Base-by-base conservation (phyloP, 1,140 invertebrate species). In the Cherax destructor region DNA sequence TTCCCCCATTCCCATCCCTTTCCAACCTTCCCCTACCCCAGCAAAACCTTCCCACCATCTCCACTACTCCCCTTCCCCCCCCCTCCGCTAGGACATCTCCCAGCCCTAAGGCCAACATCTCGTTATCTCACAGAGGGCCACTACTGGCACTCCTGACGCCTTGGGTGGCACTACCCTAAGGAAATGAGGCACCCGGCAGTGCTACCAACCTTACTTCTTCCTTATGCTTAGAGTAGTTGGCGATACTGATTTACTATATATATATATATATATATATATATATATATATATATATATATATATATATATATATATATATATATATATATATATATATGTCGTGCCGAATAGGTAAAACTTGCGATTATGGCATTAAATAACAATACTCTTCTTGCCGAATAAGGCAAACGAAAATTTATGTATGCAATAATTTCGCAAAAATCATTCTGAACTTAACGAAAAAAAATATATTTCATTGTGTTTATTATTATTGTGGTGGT, bases 91-190 rank as follows among this genome's bases (percentile, higher is more conserved):
- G 69, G 50, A 74, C 84, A 86, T 86, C 84, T 77, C 84, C 47
- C 72, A 86, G 69, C 24, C 47, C 69, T 77, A 18, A 52, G 30
- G 18, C 86, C 86, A 87, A 24, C 86, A 56, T 87, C 86, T 87
- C 86, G 86, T 87, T 87, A 87, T 87, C 86, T 87, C 74, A 47
- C 41, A 16, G 77, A 87, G 83, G 83, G 86, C 86, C 86, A 87
- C 86, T 79, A 65, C 30, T 77, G 76, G 24, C 59, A 65, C 76
- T 80, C 52, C 74, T 77, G 24, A 30, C 86, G 30, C 86, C 52
- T 59, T 87, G 86, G 86, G 86, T 87, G 86, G 86, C 86, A 87
- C 86, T 87, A 41, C 76, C 85, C 86, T 49, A 65, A 87, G 86
- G 86, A 87, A 87, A 87, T 87, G 86, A 87, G 86, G 86, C 86